These are phyloP conservation scores for Discoglossus pictus DNA, from an alignment of 2,797 vertebrate species.

Conservation along the genomic window DNA sequence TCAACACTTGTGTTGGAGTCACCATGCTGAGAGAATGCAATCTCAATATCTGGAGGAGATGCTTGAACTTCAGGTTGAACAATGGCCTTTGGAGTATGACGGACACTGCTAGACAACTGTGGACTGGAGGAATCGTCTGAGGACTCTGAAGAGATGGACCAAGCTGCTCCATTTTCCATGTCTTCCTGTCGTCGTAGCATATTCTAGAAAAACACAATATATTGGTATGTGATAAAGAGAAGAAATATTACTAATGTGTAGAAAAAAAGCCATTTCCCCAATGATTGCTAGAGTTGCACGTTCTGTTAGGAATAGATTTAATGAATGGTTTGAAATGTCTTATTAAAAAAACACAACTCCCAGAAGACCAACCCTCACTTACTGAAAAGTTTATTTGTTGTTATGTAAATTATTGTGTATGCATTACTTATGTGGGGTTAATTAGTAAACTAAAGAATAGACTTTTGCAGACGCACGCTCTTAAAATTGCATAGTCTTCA, in stretches of 20 bases:
- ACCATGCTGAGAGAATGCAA: slow-evolving; percentile 80
- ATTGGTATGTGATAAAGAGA: too few relatives aligned
- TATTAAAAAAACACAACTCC: too few relatives aligned
- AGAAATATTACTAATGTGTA: background rate
- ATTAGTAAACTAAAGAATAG: too few relatives aligned
- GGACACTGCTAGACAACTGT: slow-evolving; percentile 76
- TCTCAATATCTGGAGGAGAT: slow-evolving; percentile 72
- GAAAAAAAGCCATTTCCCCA: background rate
- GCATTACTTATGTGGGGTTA: too few relatives aligned
- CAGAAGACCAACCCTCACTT: too few relatives aligned
- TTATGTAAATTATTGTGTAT: too few relatives aligned
- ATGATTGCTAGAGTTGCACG: background rate
- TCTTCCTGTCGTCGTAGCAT: slow-evolving; percentile 88
- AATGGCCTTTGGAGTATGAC: slow-evolving; percentile 75
- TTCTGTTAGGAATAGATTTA: too few relatives aligned
- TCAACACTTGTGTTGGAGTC: slow-evolving; percentile 62
- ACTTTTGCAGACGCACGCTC: too few relatives aligned
- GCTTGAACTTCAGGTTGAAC: slow-evolving; percentile 80
- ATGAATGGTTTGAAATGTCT: too few relatives aligned
- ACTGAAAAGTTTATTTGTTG: too few relatives aligned
- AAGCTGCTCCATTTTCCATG: slow-evolving; percentile 87
- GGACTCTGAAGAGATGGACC: slow-evolving; percentile 93
- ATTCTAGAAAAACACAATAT: slow-evolving; percentile 72
- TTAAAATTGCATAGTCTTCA: too few relatives aligned
- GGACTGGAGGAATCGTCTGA: slow-evolving; percentile 93